Evolutionary conservation across 2,888 invertebrate species (phyloP).

Genomic region (Ferrisia virgata): DNA sequence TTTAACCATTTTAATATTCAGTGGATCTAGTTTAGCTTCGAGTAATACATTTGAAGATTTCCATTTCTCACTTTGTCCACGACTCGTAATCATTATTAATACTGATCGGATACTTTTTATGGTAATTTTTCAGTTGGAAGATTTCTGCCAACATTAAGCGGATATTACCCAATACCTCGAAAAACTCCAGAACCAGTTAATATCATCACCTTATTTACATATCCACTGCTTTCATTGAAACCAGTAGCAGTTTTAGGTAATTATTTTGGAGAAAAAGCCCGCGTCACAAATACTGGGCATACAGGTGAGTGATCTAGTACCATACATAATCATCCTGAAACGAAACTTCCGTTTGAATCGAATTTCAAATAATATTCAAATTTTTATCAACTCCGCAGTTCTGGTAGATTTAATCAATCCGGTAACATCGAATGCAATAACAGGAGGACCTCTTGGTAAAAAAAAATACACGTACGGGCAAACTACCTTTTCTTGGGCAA

Average conservation of each 20-base stretch:
- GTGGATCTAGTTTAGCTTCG: too few relatives aligned
- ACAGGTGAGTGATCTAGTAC: background rate
- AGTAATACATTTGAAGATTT: too few relatives aligned
- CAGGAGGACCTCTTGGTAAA: background rate
- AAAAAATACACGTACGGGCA: background rate
- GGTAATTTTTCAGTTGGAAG: background rate
- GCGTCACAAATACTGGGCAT: background rate
- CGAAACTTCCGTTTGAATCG: too few relatives aligned
- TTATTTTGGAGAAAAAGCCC: background rate
- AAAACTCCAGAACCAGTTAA: background rate
- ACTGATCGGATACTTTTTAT: too few relatives aligned
- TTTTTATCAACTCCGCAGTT: background rate
- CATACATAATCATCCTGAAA: background rate
- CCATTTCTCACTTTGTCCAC: too few relatives aligned
- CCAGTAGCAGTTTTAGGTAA: background rate
- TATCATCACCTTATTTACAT: background rate
- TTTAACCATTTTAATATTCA: too few relatives aligned
- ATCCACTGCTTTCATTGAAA: background rate
- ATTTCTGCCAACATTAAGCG: background rate
- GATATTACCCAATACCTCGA: background rate
- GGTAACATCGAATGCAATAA: background rate
- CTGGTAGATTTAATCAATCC: background rate
- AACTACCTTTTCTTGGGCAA: background rate
- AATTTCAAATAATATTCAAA: background rate
- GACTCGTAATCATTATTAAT: too few relatives aligned